Evolutionary conservation across 2,888 invertebrate genomes (phyloP).

Genomic region (Cerastis leucographa): DNA sequence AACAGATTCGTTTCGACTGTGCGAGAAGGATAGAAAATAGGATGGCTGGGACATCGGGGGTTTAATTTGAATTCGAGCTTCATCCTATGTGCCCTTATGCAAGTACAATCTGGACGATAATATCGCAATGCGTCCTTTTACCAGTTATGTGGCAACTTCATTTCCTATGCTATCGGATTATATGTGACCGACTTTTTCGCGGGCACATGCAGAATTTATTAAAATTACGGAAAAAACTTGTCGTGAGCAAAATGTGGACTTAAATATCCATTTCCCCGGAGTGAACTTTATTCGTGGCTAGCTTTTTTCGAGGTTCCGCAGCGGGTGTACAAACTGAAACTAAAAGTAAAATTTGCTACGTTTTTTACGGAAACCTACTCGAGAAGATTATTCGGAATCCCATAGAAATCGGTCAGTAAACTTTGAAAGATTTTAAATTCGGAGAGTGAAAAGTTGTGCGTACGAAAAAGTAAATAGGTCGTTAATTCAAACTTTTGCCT

Average conservation of each 20-base stretch:
- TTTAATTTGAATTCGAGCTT: no score
- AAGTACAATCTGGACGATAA: constrained; percentile 8
- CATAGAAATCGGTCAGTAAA: constrained; percentile 33
- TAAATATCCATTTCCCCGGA: constrained; percentile 41
- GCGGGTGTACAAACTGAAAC: constrained; percentile 23
- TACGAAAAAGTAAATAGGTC: not conserved
- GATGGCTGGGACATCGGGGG: no score
- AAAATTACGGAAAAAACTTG: constrained; percentile 32
- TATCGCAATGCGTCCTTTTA: constrained; percentile 14
- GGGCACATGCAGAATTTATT: constrained; percentile 35
- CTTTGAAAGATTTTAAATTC: constrained; percentile 11
- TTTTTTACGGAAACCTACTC: constrained; percentile 33
- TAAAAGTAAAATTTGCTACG: constrained; percentile 18
- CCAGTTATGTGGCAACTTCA: constrained; percentile 19
- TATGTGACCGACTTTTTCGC: constrained; percentile 15
- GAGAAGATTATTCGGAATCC: constrained; percentile 23
- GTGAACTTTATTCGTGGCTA: constrained; percentile 30
- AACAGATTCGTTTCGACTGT: no score
- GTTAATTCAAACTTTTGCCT: not conserved
- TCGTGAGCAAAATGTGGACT: constrained; percentile 23
- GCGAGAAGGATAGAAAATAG: no score
- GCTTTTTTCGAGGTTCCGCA: constrained; percentile 37
- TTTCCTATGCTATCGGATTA: constrained; percentile 35
- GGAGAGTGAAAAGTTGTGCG: not conserved
- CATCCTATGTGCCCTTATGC: not conserved